phyloP scores from a whole-genome alignment of 2,113 vertebrate genomes.

The Zosterops japonicus region DNA sequence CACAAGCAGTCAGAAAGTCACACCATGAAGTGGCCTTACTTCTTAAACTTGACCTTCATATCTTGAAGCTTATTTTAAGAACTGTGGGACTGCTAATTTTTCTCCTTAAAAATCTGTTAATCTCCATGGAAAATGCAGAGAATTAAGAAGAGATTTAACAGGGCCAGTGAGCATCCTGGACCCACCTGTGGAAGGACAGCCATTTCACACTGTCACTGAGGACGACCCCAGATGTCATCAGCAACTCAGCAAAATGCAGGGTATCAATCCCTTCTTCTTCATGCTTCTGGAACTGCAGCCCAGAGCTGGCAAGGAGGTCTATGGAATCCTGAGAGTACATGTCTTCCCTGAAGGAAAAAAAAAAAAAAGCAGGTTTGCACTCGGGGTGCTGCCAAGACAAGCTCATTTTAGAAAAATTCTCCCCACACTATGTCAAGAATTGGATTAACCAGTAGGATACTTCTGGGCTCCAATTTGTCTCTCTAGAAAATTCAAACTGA shows the following conservation, averaged over 20 bases:
- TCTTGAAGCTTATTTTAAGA: neutral
- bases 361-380: slow-evolving; percentile 28
- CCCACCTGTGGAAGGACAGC: slow-evolving; percentile 98
- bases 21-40: neutral
- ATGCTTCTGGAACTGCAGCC: slow-evolving; percentile 96
- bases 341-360: slow-evolving; percentile 83
- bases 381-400: neutral
- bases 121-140: neutral
- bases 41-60: neutral
- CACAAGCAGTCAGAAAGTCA: neutral
- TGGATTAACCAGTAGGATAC: neutral
- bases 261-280: slow-evolving; percentile 97
- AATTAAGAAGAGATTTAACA: neutral
- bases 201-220: slow-evolving; percentile 97
- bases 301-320: slow-evolving; percentile 95
- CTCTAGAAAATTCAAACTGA: neutral
- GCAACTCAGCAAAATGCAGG: slow-evolving; percentile 93
- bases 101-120: neutral
- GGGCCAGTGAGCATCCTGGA: neutral
- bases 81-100: neutral
- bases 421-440: neutral
- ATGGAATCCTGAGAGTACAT: slow-evolving; percentile 99
- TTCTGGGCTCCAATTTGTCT: neutral
- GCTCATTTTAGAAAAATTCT: neutral
- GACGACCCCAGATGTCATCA: slow-evolving; percentile 97